Conservation (phyloP, 30 jellyfish, hydroid and myxozoan genomes). For the Aurelia sp. region DNA sequence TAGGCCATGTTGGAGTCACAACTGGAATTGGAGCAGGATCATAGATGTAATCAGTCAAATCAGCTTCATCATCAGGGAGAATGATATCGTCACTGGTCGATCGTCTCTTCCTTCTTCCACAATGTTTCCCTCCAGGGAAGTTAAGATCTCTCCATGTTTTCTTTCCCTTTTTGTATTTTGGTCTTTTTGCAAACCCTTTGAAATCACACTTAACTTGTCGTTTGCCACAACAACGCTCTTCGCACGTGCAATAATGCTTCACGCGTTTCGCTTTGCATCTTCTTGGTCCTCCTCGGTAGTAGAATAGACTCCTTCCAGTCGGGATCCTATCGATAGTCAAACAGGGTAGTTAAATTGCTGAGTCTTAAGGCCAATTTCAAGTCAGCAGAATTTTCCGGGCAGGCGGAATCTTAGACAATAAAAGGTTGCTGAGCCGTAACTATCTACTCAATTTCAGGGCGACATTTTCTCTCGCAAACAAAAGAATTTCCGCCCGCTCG, state of each 20-base stretch:
- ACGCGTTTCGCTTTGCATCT: conserved; percentile 85
- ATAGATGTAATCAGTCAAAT: conserved; percentile 42
- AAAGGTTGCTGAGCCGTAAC: too few species aligned
- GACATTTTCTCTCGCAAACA: too few species aligned
- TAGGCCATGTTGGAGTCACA: conserved; percentile 66
- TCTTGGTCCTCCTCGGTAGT: conserved; percentile 76
- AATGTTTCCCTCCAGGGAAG: conserved; percentile 82
- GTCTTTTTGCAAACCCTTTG: conserved; percentile 70
- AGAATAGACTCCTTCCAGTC: conserved; percentile 70
- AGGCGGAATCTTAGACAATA: too few species aligned
- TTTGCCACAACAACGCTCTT: conserved; percentile 77
- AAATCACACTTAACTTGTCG: conserved; percentile 79
- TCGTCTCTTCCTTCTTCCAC: conserved; percentile 78
- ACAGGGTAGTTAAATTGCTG: too few species aligned
- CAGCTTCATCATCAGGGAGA: conserved; percentile 80
- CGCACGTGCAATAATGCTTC: conserved; percentile 83
- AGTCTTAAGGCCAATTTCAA: too few species aligned
- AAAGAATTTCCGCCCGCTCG: too few species aligned
- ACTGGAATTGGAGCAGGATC: conserved; percentile 45
- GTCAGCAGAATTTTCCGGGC: too few species aligned
- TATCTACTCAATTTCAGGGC: too few species aligned
- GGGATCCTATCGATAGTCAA: conserved; percentile 29
- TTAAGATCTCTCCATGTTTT: conserved; percentile 62
- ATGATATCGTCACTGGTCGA: conserved; percentile 59
- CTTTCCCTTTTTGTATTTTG: conserved; percentile 63